These are phyloP conservation scores for Labeo calbasu DNA, from an alignment of 2,797 vertebrate species.

Conservation along the genomic window DNA sequence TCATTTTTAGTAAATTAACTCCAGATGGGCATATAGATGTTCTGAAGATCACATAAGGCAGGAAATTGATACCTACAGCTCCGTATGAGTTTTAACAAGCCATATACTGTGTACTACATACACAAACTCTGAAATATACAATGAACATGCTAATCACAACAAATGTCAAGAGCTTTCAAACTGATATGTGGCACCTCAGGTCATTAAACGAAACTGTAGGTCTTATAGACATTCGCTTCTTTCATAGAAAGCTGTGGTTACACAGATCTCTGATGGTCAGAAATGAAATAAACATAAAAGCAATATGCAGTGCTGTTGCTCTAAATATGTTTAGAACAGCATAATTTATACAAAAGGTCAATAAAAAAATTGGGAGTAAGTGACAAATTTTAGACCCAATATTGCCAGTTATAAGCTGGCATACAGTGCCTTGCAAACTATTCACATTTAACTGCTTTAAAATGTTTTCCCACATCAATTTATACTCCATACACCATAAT, in stretches of 20 bases:
- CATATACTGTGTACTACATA: background rate
- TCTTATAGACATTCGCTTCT: background rate
- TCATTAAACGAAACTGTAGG: background rate
- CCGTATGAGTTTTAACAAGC: constrained; percentile 34
- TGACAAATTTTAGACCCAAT: no score
- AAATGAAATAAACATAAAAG: background rate
- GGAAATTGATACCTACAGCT: constrained; percentile 11
- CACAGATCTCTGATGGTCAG: background rate
- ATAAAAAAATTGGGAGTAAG: no score
- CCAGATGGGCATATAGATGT: constrained; percentile 21
- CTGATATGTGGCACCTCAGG: constrained; percentile 11
- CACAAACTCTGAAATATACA: background rate
- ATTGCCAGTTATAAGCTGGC: no score
- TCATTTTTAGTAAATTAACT: constrained; percentile 31
- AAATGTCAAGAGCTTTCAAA: background rate
- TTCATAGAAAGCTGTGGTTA: background rate
- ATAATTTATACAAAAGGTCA: no score
- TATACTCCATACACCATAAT: no score
- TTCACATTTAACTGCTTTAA: no score
- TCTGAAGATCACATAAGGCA: background rate
- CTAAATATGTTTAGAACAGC: no score
- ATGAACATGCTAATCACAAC: background rate
- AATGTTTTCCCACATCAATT: no score
- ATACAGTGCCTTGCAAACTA: no score
- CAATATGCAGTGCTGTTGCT: no score